These are phyloP conservation scores for Metopolophium dirhodum DNA, from an alignment of 1,140 invertebrate genomes.

Conservation along the genomic window DNA sequence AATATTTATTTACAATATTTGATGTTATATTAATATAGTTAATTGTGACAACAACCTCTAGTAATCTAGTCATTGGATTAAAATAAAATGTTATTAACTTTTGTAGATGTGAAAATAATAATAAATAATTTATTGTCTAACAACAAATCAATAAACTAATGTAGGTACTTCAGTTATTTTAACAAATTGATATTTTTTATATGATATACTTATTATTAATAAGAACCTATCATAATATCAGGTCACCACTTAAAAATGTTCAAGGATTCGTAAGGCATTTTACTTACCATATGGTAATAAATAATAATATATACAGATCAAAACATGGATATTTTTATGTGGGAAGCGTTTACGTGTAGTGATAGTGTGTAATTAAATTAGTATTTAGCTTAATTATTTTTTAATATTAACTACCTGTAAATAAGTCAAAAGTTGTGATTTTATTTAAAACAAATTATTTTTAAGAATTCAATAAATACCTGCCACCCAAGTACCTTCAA, in stretches of 20 bases:
- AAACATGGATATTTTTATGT: neutral
- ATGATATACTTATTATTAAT: neutral
- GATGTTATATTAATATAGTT: neutral
- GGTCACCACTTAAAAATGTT: neutral
- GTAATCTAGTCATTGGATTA: neutral
- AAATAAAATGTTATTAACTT: neutral
- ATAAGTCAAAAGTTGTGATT: neutral
- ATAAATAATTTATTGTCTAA: neutral
- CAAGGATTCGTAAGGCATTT: neutral
- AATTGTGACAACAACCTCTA: neutral
- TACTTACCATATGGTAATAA: neutral
- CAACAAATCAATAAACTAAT: neutral
- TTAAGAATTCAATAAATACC: neutral
- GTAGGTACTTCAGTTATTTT: neutral
- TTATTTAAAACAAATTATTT: neutral
- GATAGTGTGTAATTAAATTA: neutral
- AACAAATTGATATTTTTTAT: neutral
- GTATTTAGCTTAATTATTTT: neutral
- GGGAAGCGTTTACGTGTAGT: neutral
- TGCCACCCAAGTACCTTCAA: neutral
- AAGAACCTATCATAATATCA: neutral
- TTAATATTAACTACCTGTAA: neutral
- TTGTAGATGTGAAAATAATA: neutral
- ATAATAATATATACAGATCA: neutral
- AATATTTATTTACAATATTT: neutral